Evolutionary conservation across 2,797 vertebrate species (phyloP).

Genomic region (Halcyon smyrnensis): DNA sequence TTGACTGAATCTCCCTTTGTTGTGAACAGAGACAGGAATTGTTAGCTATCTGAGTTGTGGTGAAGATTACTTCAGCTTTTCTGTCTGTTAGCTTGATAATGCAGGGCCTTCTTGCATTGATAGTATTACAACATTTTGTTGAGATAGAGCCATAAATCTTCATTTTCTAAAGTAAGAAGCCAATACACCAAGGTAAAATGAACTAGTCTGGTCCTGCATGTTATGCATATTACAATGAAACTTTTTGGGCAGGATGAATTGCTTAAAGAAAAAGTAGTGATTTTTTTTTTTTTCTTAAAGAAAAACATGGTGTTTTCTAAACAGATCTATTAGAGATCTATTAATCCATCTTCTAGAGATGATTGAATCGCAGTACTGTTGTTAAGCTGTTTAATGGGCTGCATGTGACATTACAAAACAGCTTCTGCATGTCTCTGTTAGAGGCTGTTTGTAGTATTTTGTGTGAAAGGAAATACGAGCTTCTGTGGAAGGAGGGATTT

Average conservation of each 20-base stretch:
- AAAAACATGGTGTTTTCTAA: neutral
- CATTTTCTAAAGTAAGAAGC: neutral
- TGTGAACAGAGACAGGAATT: neutral
- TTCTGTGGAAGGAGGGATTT: neutral
- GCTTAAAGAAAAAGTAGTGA: neutral
- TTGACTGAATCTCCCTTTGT: slow-evolving; percentile 14
- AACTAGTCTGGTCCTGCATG: neutral
- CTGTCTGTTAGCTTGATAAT: neutral
- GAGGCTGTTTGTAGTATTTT: neutral
- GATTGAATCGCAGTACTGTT: neutral
- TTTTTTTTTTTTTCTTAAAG: no score
- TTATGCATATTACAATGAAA: neutral
- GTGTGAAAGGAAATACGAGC: neutral
- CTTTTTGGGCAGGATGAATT: neutral
- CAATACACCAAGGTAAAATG: neutral
- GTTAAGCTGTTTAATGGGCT: slow-evolving; percentile 2
- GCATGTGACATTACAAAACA: neutral
- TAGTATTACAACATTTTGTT: neutral
- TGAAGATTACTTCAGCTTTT: neutral
- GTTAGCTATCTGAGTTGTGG: neutral
- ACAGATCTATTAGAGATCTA: neutral
- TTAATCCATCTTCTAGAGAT: neutral
- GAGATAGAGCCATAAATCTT: neutral
- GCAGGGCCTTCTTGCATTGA: neutral
- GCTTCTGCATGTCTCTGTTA: neutral